Evolutionary conservation across 2,797 vertebrate species (phyloP), one percentile per base, ranked within the genome.

Genomic region (Babyrousa celebensis): DNA sequence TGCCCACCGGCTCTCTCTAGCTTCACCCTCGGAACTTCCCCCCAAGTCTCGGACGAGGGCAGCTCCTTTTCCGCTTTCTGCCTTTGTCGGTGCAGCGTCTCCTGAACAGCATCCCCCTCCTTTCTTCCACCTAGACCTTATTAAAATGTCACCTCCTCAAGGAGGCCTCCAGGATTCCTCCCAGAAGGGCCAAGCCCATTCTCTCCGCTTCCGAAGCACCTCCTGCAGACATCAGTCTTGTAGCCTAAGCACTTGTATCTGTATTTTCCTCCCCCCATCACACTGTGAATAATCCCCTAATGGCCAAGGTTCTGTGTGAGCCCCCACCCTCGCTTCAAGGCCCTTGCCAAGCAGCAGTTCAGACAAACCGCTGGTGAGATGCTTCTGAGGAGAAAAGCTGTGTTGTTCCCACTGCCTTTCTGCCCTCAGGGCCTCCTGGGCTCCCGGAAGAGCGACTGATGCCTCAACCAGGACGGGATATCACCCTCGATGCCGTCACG

Each of bases 301-400:
- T 60, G 77, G 48, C 86, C 74, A 89, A 87, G 60, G 60, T 75
- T 17, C 29, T 68, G 27, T 54, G 16, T 58, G 60, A 85, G 58
- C 91, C 32, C 27, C 32, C 29, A 36, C 25, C 88, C 6, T 48
- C 29, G 52, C 56, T 54, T 78, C 8, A 32, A 15, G 43, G 14
- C 1, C 17, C 27, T 80, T 83, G 29, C 43, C 89, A 36, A 82
- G 14, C 52, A 25, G 43, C 43, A 29, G n/a, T 10, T 29, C 20
- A 75, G 80, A 82, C 54, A 70, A 91, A 63, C 72, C 29, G 65
- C 43, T 63, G 25, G 15, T 29, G 80, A 70, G 29, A 80, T 70
- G 15, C 54, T 89, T 93, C 67, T 68, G n/a, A 14, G 62, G 5
- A 95, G 75, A 77, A 88, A 95, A 89, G 10, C 20, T 52, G 36